Evolutionary conservation across 2,888 invertebrate genomes (phyloP), one percentile per base, ranked within the genome.

Genomic region (Leptopterna dolabrata): DNA sequence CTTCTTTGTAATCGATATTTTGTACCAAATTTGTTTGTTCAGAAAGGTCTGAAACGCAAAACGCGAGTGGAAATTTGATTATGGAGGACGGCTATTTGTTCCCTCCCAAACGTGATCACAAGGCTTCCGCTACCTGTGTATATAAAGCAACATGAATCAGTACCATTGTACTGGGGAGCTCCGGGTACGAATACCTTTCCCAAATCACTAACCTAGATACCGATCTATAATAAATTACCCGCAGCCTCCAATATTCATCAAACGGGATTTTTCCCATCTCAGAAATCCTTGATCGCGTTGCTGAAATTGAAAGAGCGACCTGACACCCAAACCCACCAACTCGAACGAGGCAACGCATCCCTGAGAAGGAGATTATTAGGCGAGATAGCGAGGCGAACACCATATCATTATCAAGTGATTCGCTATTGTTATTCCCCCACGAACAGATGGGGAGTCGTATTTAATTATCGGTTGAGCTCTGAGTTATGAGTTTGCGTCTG

Each of bases 401-500:
- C 81, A 30, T 81, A 81, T 81, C 81, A 81, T 81, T 81, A 81
- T 30, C 55, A 81, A 36, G 55, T 27, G 81, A 51, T 81, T 81
- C 81, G 81, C 81, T 29, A 81, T 81, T 81, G 81, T 81, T 81
- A 81, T 51, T 81, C 55, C n/a, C 36, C 30, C 73, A 63, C 24
- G 30, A 30, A 73, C 73, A 30, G 73, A 30, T 29, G 73, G 41
- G 19, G 73, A 41, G 73, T 41, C 81, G 81, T 81, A 81, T 81
- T 81, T 81, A 81, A 81, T 81, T 81, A 81, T 81, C 81, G 81
- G 81, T 81, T 81, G 27, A 19, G 30, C 27, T 30, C 27, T 81
- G 81, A 81, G 47, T 81, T 81, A 81, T 81, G 81, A 81, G 81
- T 81, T 81, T 81, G 81, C 55, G n/a, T 81, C 51, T 29, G 63